Evolutionary conservation across 2,888 invertebrate species (phyloP), one percentile per base, ranked within the genome.

Genomic region (Dolomedes plantarius): DNA sequence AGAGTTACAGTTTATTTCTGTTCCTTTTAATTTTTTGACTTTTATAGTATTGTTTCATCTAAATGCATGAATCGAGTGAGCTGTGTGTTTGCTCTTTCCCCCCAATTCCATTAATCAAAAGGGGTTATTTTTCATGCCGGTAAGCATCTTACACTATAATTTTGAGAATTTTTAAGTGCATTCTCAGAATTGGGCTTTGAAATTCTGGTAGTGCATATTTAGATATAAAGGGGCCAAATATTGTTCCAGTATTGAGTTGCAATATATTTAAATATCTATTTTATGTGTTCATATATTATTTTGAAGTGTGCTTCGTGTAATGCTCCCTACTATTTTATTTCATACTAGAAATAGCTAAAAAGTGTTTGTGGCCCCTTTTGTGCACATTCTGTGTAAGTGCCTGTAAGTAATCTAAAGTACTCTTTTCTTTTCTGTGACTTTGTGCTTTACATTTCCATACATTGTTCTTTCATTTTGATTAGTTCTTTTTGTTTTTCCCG

Each of bases 311-410:
- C 9, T 36, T 36, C n/a, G n/a, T n/a, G n/a, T 36, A 36, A 36
- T 36, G n/a, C n/a, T 36, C 9, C n/a, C 5, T 7, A 36, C 9
- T 36, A 36, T 36, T 36, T 36, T 36, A 7, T 9, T 36, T 36
- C 9, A 36, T 36, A 46, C 16, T 46, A 11, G 46, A 11, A 16
- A 46, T 6, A 16, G 46, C 11, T 36, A 36, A 36, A 46, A 56
- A 23, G 23, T 67, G 36, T 36, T 62, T 27, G 31, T 65, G 36
- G 67, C 67, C 67, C 67, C 67, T 36, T 31, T 28, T 67, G 41
- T 85, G 83, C 77, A 85, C 83, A 85, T 67, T 56, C 62, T 76
- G 64, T 76, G 64, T 19, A 85, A 85, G 83, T 85, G 83, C 83
- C 83, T 85, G 23, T 78, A 64, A 56, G 36, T 16, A 56, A 56